A percentile compares a stretch with the other conserved stretches of the same genome.
phyloP scores from a whole-genome alignment of 1,140 invertebrate species.

The Leptopilina clavipes region DNA sequence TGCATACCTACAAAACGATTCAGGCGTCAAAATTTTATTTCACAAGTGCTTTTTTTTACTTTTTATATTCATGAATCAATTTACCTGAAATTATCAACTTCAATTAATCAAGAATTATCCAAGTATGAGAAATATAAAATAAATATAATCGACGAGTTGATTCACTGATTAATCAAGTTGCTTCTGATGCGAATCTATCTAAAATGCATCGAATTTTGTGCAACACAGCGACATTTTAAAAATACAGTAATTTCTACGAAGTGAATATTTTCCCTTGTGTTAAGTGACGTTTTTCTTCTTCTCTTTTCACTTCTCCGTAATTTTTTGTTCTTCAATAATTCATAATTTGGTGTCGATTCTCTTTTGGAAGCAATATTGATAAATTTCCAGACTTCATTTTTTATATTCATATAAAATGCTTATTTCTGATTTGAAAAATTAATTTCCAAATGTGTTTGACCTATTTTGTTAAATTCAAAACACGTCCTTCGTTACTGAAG shows the following conservation, averaged over 20 bases:
- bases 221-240: slow-evolving; percentile 13
- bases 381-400: no score
- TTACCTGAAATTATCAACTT: no score
- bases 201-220: slow-evolving; percentile 14
- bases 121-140: no score
- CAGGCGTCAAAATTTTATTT: slow-evolving; percentile 62
- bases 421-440: no score
- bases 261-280: not conserved
- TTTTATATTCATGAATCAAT: no score
- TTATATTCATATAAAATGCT: no score
- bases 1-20: slow-evolving; percentile 60
- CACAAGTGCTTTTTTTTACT: slow-evolving; percentile 35
- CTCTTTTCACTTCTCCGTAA: not conserved
- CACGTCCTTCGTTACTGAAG: slow-evolving; percentile 34
- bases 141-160: not conserved
- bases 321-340: not conserved
- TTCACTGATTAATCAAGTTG: not conserved
- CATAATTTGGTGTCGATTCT: not conserved
- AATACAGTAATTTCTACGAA: not conserved
- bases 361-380: not conserved
- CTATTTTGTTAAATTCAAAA: slow-evolving; percentile 36
- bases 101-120: no score
- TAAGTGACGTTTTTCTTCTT: slow-evolving; percentile 16
- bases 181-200: not conserved
- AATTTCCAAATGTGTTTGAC: slow-evolving; percentile 20